Conservation (phyloP, 1,140 invertebrate genomes). For the Tetraneura akinire region DNA sequence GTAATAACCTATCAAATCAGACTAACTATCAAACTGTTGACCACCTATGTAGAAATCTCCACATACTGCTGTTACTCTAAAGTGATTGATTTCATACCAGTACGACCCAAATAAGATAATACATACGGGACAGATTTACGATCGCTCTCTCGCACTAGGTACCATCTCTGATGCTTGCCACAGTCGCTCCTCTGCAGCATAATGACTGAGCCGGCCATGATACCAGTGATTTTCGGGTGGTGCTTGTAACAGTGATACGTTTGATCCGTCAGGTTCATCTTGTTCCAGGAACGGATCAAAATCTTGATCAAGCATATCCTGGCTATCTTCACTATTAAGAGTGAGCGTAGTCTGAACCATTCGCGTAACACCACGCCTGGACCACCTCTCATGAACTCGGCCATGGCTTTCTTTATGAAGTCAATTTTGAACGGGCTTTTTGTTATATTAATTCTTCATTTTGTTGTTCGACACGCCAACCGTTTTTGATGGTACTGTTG, state of each 20-base stretch:
- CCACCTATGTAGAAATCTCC: conserved; percentile 94
- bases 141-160: conserved; percentile 92
- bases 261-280: conserved; percentile 75
- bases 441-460: background rate
- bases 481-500: background rate
- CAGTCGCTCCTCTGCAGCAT: conserved; percentile 85
- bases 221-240: conserved; percentile 70
- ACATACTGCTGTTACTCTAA: conserved; percentile 94
- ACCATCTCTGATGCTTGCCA: conserved; percentile 81
- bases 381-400: conserved; percentile 65
- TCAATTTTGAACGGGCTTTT: conserved; percentile 28
- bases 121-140: conserved; percentile 94
- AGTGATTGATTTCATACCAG: conserved; percentile 96
- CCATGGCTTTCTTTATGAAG: conserved; percentile 58
- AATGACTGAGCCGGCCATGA: conserved; percentile 83
- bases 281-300: conserved; percentile 72
- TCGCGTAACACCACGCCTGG: conserved; percentile 63
- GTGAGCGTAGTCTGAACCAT: conserved; percentile 73
- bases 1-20: conserved; percentile 94
- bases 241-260: conserved; percentile 63
- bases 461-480: background rate
- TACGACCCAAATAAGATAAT: conserved; percentile 87
- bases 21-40: conserved; percentile 91
- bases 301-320: conserved; percentile 69
- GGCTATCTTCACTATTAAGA: conserved; percentile 78